These are phyloP conservation scores for Eupleurogrammus muticus DNA, from an alignment of 2,797 vertebrate species.

Conservation along the genomic window DNA sequence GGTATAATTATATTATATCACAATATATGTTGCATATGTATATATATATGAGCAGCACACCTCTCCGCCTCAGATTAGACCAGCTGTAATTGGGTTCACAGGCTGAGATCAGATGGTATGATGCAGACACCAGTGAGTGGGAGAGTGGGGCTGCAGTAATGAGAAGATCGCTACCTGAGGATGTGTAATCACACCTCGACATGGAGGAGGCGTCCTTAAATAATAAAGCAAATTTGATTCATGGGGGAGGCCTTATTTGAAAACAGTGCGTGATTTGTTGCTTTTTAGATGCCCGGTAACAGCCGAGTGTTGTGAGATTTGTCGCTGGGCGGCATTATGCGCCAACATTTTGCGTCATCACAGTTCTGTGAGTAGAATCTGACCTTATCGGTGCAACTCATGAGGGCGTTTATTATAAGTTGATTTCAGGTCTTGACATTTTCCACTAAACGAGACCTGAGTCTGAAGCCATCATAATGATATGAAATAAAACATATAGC, in stretches of 20 bases:
- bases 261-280: slow-evolving; percentile 16
- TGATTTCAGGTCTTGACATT: not conserved
- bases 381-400: not conserved
- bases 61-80: slow-evolving; percentile 30
- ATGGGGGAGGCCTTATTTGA: slow-evolving; percentile 32
- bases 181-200: slow-evolving; percentile 46
- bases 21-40: not conserved
- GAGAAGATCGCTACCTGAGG: slow-evolving; percentile 56
- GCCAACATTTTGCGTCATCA: not conserved
- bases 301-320: not conserved
- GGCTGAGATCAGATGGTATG: slow-evolving; percentile 46
- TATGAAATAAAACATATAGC: not conserved
- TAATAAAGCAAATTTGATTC: slow-evolving; percentile 46
- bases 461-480: no score
- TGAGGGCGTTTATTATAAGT: not conserved
- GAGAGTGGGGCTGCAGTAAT: slow-evolving; percentile 46
- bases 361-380: slow-evolving; percentile 16
- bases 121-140: slow-evolving; percentile 14
- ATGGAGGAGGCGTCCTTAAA: slow-evolving; percentile 25
- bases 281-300: not conserved
- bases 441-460: no score
- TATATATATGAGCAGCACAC: slow-evolving; percentile 12
- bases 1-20: not conserved
- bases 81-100: slow-evolving; percentile 22
- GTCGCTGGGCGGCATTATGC: not conserved